A percentile compares a stretch with the other conserved stretches of the same genome.
phyloP scores from a whole-genome alignment of 2,113 vertebrate genomes.

The Nothocercus nigrocapillus region DNA sequence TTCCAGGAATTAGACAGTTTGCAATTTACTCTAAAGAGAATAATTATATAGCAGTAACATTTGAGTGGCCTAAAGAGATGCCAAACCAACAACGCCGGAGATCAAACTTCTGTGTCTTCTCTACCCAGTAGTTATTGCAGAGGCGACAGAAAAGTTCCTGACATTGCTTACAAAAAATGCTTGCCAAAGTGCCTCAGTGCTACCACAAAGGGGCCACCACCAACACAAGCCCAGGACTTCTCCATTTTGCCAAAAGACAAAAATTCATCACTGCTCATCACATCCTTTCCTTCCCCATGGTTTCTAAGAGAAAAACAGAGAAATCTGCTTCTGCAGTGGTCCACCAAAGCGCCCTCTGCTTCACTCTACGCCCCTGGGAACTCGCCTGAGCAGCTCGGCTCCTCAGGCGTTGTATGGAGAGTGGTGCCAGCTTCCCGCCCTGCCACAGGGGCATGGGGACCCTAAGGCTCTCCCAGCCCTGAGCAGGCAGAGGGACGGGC shows the following conservation, averaged over 20 bases:
- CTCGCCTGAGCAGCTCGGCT: background rate
- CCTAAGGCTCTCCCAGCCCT: background rate
- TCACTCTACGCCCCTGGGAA: background rate
- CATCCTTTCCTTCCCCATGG: accelerated
- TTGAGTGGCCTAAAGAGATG: background rate
- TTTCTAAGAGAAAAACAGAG: background rate
- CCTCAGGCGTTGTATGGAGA: background rate
- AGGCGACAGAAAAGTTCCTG: background rate
- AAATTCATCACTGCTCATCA: background rate
- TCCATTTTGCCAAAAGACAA: background rate
- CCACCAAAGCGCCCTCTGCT: background rate
- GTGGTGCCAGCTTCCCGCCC: background rate
- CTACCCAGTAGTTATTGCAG: background rate
- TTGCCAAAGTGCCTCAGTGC: background rate
- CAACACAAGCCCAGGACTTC: background rate
- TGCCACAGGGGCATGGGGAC: too few species aligned
- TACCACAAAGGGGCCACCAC: background rate
- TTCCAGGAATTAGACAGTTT: background rate
- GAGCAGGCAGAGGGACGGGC: background rate
- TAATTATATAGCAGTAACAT: background rate
- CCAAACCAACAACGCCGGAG: constrained; percentile 1
- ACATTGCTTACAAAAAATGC: background rate
- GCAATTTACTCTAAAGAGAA: background rate
- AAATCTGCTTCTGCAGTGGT: background rate
- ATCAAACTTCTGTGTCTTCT: background rate